A percentile compares a stretch with the other conserved stretches of the same genome.
These are phyloP conservation scores for Fragum whitleyi DNA, from an alignment of 2,888 invertebrate genomes.

Conservation along the genomic window DNA sequence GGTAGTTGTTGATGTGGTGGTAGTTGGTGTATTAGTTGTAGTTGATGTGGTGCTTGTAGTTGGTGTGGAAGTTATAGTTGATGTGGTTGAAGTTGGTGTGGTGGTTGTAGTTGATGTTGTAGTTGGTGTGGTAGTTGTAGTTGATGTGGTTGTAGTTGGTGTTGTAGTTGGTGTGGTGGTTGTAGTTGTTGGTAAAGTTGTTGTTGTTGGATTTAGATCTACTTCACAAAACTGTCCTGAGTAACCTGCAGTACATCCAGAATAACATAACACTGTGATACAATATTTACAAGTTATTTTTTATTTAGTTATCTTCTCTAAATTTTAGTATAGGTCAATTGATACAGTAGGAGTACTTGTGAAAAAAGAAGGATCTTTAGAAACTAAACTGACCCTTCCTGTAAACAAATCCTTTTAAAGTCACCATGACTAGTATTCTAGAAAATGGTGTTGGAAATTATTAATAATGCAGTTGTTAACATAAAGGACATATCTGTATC, in stretches of 20 bases:
- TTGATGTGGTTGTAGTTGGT: not conserved
- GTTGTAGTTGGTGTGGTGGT: not conserved
- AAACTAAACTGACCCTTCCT: too few relatives aligned
- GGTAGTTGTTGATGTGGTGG: constrained; percentile 5
- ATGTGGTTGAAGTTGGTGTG: constrained; percentile 2
- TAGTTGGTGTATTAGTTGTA: not conserved
- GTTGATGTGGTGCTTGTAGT: constrained; percentile 21
- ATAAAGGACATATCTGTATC: too few relatives aligned
- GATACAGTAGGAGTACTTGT: too few relatives aligned
- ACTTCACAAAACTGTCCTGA: constrained; percentile 28
- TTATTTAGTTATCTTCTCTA: too few relatives aligned
- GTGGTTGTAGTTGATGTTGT: constrained; percentile 2
- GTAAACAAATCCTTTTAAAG: too few relatives aligned
- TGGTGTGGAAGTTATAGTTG: constrained; percentile 2
- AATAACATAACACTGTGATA: not conserved
- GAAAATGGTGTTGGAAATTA: too few relatives aligned
- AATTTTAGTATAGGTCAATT: too few relatives aligned
- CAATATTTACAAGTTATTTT: too few relatives aligned
- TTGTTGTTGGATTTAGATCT: constrained; percentile 7
- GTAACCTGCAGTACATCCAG: constrained; percentile 22
- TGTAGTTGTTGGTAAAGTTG: not conserved
- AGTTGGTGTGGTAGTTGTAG: not conserved
- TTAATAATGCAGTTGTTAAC: too few relatives aligned
- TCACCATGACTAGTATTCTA: too few relatives aligned
- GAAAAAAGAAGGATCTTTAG: too few relatives aligned